phyloP scores from a whole-genome alignment of 2,888 invertebrate genomes.

The Flexamia atlantica region DNA sequence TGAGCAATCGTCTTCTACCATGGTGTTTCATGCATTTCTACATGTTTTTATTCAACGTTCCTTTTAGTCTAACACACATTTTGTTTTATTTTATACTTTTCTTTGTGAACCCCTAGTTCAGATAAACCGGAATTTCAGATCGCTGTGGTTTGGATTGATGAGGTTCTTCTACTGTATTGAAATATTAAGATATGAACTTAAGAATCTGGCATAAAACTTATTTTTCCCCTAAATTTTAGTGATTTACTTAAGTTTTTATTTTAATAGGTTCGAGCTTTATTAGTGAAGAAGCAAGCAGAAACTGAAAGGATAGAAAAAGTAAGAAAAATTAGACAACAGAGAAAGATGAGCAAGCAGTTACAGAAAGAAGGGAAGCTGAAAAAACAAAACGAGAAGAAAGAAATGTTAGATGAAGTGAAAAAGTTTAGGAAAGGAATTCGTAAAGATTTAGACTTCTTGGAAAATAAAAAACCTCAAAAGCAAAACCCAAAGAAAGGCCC shows the following conservation, averaged over 20 bases:
- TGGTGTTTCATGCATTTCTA: too few species aligned
- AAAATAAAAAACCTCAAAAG: slow-evolving; percentile 76
- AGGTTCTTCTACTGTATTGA: too few species aligned
- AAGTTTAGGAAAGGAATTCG: slow-evolving; percentile 93
- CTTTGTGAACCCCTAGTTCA: too few species aligned
- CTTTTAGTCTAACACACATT: too few species aligned
- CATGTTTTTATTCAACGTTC: too few species aligned
- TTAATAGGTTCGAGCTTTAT: slow-evolving; percentile 66
- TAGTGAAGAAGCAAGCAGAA: slow-evolving; percentile 90
- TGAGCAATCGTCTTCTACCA: too few species aligned
- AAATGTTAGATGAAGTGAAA: slow-evolving; percentile 95
- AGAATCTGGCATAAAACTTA: too few species aligned
- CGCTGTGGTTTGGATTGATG: too few species aligned
- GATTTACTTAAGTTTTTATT: background rate
- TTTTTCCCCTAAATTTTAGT: too few species aligned
- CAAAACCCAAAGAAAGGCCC: slow-evolving; percentile 69
- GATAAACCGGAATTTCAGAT: too few species aligned
- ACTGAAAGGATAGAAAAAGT: slow-evolving; percentile 94
- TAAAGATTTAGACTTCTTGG: slow-evolving; percentile 88
- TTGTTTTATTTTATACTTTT: too few species aligned
- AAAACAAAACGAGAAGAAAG: slow-evolving; percentile 93
- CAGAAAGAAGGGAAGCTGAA: slow-evolving; percentile 90
- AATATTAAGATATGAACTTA: too few species aligned
- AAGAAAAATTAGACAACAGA: slow-evolving; percentile 91
- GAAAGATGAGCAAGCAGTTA: slow-evolving; percentile 95